phyloP scores from a whole-genome alignment of 2,113 vertebrate genomes.

The Neofelis nebulosa region DNA sequence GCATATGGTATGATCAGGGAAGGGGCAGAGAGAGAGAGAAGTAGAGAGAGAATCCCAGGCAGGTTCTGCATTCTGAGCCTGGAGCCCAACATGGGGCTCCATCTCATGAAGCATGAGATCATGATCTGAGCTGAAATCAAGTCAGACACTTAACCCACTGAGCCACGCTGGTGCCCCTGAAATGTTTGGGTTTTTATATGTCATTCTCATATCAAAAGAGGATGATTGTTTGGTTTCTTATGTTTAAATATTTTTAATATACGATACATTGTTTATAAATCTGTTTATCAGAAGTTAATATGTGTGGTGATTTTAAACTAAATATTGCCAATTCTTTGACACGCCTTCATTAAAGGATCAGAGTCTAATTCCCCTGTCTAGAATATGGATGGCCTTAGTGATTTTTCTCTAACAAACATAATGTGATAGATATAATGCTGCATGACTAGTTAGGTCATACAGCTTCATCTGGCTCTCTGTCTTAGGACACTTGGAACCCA shows the following conservation, averaged over 20 bases:
- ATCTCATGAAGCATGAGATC: too few species aligned
- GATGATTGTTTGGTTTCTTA: conserved; percentile 32
- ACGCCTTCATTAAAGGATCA: background rate
- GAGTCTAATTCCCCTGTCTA: conserved; percentile 2
- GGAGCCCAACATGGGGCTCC: too few species aligned
- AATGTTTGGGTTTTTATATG: conserved; percentile 44
- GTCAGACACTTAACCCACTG: too few species aligned
- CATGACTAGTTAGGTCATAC: background rate
- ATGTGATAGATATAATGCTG: background rate
- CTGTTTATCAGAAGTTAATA: background rate
- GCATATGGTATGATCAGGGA: too few species aligned
- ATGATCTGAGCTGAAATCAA: too few species aligned
- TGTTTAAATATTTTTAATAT: conserved; percentile 26
- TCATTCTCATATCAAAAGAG: conserved; percentile 30
- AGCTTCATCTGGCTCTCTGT: background rate
- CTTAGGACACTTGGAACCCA: conserved; percentile 6
- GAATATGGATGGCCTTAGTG: background rate
- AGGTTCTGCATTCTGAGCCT: too few species aligned
- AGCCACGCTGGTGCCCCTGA: background rate
- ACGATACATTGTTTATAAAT: conserved; percentile 1
- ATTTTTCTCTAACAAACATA: conserved; percentile 12
- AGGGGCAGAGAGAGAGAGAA: too few species aligned
- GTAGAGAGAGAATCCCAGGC: too few species aligned
- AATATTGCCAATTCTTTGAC: conserved; percentile 29
- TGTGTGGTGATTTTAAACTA: conserved; percentile 38